phyloP scores from a whole-genome alignment of 2,888 invertebrate genomes.

The Ophonus ardosiacus region DNA sequence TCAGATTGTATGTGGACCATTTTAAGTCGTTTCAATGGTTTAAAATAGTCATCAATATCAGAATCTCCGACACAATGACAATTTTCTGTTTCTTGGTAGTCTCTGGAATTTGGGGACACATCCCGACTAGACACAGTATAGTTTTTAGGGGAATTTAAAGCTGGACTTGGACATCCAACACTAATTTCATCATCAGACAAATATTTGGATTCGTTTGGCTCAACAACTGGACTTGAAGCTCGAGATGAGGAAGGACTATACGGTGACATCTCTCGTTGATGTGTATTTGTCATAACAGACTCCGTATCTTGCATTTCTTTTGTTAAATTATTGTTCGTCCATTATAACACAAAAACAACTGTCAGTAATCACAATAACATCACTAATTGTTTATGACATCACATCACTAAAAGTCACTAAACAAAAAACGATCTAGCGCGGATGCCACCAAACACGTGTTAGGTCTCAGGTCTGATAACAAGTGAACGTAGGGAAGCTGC shows the following conservation, averaged over 20 bases:
- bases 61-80: constrained; percentile 70
- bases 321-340: background rate
- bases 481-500: constrained; percentile 73
- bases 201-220: constrained; percentile 74
- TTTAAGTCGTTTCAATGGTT: constrained; percentile 87
- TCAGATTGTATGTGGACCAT: constrained; percentile 78
- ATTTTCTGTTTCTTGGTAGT: constrained; percentile 67
- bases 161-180: constrained; percentile 85
- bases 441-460: constrained; percentile 52
- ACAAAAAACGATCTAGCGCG: background rate
- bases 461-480: constrained; percentile 73
- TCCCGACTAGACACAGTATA: constrained; percentile 67
- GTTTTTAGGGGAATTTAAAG: constrained; percentile 72
- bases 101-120: constrained; percentile 66
- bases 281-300: constrained; percentile 69
- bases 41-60: constrained; percentile 85
- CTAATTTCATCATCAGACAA: constrained; percentile 85
- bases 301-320: constrained; percentile 74
- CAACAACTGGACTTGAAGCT: constrained; percentile 76
- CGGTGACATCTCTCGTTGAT: constrained; percentile 71
- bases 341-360: constrained; percentile 10
- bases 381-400: background rate
- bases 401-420: background rate
- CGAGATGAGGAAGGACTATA: constrained; percentile 73
- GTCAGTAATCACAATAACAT: constrained; percentile 44